Evolutionary conservation across 1,140 invertebrate genomes (phyloP).

Genomic region (Drosophila orena): DNA sequence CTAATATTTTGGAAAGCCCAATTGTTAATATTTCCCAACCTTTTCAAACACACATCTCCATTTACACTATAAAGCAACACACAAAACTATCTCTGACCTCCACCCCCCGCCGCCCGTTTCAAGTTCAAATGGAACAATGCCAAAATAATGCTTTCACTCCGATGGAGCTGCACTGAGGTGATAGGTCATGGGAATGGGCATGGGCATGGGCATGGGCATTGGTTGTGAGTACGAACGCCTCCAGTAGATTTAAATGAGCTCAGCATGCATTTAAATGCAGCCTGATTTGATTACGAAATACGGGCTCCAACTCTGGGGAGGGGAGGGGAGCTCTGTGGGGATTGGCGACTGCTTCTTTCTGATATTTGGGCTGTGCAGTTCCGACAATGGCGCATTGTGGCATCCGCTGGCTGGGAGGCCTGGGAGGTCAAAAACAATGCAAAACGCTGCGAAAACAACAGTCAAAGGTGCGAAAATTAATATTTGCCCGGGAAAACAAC

Average conservation of each 20-base stretch:
- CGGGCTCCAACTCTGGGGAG: not conserved
- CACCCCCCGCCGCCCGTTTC: not conserved
- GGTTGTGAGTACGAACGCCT: conserved; percentile 1
- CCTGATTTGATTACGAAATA: conserved; percentile 55
- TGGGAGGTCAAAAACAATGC: conserved; percentile 15
- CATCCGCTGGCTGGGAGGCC: not conserved
- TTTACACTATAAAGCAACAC: not conserved
- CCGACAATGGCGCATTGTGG: conserved; percentile 36
- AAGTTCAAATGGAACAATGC: conserved; percentile 22
- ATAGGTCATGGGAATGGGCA: conserved; percentile 2
- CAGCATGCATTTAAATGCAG: conserved; percentile 56
- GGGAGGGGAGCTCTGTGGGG: not conserved
- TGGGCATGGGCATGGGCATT: not conserved
- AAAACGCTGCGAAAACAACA: conserved; percentile 29
- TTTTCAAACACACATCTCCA: conserved; percentile 3
- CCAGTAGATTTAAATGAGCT: conserved; percentile 29
- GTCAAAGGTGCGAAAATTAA: conserved; percentile 76
- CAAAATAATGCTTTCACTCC: conserved; percentile 1
- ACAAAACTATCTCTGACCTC: conserved; percentile 13
- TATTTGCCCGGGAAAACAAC: conserved; percentile 57
- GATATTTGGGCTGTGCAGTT: not conserved
- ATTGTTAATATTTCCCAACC: not conserved
- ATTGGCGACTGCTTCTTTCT: not conserved
- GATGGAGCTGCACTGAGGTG: conserved; percentile 2
- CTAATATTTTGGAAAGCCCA: too few relatives aligned